These are phyloP conservation scores for Drosophila kanapiae DNA, from an alignment of 1,140 invertebrate genomes.

Conservation along the genomic window DNA sequence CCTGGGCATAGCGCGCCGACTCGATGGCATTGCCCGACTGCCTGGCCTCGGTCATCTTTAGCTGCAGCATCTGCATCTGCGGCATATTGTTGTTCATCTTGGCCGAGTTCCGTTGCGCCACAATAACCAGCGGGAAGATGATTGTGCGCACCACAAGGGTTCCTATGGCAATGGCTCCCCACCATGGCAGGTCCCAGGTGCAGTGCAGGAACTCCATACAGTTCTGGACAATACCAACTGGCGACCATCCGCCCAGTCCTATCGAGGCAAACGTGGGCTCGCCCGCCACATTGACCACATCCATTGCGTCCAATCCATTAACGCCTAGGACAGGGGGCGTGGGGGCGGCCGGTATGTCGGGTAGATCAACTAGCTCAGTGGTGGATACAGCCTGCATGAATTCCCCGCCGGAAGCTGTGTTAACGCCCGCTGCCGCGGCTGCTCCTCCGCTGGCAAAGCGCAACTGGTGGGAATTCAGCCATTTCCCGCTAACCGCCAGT, in stretches of 20 bases:
- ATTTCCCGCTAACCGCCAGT: neutral
- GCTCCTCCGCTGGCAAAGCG: conserved; percentile 62
- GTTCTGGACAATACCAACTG: conserved; percentile 92
- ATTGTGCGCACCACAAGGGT: conserved; percentile 90
- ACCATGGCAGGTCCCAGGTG: conserved; percentile 93
- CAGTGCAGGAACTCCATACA: conserved; percentile 94
- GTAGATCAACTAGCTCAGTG: conserved; percentile 80
- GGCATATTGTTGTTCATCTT: conserved; percentile 93
- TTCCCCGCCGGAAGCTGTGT: conserved; percentile 3
- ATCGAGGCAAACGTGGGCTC: conserved; percentile 92
- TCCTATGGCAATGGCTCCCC: conserved; percentile 92
- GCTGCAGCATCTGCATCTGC: conserved; percentile 91
- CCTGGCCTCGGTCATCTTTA: conserved; percentile 93
- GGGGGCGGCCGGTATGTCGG: conserved; percentile 87
- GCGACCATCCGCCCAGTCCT: conserved; percentile 92
- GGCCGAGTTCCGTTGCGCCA: conserved; percentile 91
- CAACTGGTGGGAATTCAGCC: conserved; percentile 16
- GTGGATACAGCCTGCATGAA: conserved; percentile 31
- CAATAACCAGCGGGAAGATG: conserved; percentile 94
- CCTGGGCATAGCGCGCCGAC: conserved; percentile 89
- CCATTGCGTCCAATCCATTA: conserved; percentile 67
- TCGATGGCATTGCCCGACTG: conserved; percentile 92
- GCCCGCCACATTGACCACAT: conserved; percentile 87
- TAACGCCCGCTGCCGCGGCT: neutral
- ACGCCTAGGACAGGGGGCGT: conserved; percentile 79